Evolutionary conservation across 2,797 vertebrate genomes (phyloP), one percentile per base, ranked within the genome.

Genomic region (Octomys mimax): DNA sequence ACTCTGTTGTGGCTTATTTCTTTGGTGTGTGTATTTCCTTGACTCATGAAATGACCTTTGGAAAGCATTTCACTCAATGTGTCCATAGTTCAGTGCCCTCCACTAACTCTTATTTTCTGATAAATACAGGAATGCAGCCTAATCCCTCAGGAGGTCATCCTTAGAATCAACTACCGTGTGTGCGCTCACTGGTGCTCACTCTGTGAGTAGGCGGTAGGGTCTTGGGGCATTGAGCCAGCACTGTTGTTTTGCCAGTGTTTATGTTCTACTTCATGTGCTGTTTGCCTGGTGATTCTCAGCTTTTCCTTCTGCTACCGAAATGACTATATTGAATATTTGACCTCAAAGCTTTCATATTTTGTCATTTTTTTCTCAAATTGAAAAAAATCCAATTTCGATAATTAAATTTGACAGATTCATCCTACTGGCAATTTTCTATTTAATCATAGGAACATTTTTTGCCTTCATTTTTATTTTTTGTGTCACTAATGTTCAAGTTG

Each of bases 371-470:
- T 94, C 68, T 94, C 36, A 94, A 57, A 81, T 79, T 95, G 68
- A 62, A 97, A 87, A 96, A 97, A 82, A 73, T 26, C 1, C n/a
- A 71, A 96, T 97, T 26, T 92, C 62, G 46, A 14, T 97, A 98
- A 98, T 97, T 98, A 95, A 95, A 97, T 98, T 96, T 97, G 94
- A 98, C 91, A 97, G 12, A 57, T 52, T 97, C 79, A 97, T 77
- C 70, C 46, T 97, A 95, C 49, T 97, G 96, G 49, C 89, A 98
- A 97, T 97, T 97, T 98, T 95, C 52, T 95, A 13, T 94, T 98
- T 98, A 92, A 96, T 97, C 68, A 96, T 83, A 57, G 13, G 89
- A 98, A 97, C 87, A 96, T 84, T 96, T 97, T 97, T 75, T 97
- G 42, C 97, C 90, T 97, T 96, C 73, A 87, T 77, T 97, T 95